Conservation (phyloP, 2,888 invertebrate species). For the Drosophila neotestacea region DNA sequence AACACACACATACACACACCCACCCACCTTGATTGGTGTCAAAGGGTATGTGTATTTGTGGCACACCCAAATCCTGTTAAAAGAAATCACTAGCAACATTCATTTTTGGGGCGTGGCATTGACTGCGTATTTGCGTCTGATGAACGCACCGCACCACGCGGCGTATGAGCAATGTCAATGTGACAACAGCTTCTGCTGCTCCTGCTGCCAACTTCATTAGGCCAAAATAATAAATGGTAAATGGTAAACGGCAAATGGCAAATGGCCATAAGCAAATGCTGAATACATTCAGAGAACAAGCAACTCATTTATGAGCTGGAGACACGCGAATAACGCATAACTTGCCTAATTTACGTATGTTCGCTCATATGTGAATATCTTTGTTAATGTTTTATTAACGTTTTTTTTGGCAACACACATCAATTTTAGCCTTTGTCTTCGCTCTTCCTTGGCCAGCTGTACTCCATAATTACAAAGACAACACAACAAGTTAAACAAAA, state of each 20-base stretch:
- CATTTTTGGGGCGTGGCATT: constrained; percentile 40
- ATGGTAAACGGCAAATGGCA: constrained; percentile 9
- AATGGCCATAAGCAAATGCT: constrained; percentile 12
- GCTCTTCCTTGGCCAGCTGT: constrained; percentile 4
- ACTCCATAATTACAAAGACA: constrained; percentile 23
- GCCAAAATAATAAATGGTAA: constrained; percentile 22
- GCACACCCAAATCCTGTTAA: constrained; percentile 52
- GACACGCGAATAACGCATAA: constrained; percentile 69
- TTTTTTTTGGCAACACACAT: constrained; percentile 15
- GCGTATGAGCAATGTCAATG: constrained; percentile 53
- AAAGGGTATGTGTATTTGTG: constrained; percentile 32
- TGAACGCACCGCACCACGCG: constrained; percentile 42
- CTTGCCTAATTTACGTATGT: constrained; percentile 58
- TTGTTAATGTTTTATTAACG: constrained; percentile 36
- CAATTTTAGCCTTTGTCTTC: constrained; percentile 3
- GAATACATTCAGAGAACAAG: constrained; percentile 16
- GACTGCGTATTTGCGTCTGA: constrained; percentile 29
- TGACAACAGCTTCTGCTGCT: constrained; percentile 5
- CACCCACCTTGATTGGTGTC: constrained; percentile 4
- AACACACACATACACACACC: constrained; percentile 1
- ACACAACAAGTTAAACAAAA: constrained; percentile 45
- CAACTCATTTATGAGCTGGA: constrained; percentile 51
- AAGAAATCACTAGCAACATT: constrained; percentile 37
- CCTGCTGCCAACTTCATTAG: constrained; percentile 41
- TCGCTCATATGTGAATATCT: constrained; percentile 22